Conservation (phyloP, 37 sponge, comb jelly and placozoan genomes). For the Haliclona indistincta region DNA sequence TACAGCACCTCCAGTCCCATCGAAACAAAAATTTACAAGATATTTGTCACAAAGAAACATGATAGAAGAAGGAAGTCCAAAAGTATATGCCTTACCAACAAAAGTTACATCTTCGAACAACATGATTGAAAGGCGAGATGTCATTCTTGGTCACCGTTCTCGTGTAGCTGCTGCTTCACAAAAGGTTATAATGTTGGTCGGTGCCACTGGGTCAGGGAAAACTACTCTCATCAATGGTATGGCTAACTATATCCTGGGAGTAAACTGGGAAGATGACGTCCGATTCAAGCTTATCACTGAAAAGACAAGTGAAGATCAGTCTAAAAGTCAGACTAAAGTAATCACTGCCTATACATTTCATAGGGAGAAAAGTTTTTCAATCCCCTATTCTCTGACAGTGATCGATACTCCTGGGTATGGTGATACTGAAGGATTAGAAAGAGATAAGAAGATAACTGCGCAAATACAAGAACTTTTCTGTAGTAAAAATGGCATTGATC, state of each 20-base stretch:
- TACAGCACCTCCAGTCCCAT: too few relatives aligned
- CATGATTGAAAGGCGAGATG: too few relatives aligned
- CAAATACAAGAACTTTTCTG: conserved; percentile 57
- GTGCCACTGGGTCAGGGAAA: conserved; percentile 65
- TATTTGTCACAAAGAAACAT: too few relatives aligned
- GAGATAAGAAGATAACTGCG: conserved; percentile 33
- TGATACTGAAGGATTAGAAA: conserved; percentile 33
- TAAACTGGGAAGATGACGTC: conserved; percentile 58
- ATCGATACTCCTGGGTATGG: conserved; percentile 75
- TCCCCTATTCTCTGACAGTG: conserved; percentile 44
- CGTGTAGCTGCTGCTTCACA: too few relatives aligned
- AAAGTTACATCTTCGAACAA: too few relatives aligned
- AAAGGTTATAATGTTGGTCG: conserved; percentile 53
- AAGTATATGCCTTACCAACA: too few relatives aligned
- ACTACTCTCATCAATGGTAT: conserved; percentile 63
- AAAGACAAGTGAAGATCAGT: conserved; percentile 7
- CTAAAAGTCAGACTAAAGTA: conserved; percentile 28
- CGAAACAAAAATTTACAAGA: too few relatives aligned
- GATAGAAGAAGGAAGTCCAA: too few relatives aligned
- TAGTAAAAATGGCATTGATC: conserved; percentile 32
- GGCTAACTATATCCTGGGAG: conserved; percentile 51
- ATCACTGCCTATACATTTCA: conserved; percentile 64
- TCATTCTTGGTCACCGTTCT: too few relatives aligned
- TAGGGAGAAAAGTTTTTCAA: conserved; percentile 8
- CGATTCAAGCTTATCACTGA: conserved; percentile 46